A percentile compares a stretch with the other conserved stretches of the same genome.
Conservation (phyloP, 1,140 invertebrate genomes). For the Drosophila oshimai region DNA sequence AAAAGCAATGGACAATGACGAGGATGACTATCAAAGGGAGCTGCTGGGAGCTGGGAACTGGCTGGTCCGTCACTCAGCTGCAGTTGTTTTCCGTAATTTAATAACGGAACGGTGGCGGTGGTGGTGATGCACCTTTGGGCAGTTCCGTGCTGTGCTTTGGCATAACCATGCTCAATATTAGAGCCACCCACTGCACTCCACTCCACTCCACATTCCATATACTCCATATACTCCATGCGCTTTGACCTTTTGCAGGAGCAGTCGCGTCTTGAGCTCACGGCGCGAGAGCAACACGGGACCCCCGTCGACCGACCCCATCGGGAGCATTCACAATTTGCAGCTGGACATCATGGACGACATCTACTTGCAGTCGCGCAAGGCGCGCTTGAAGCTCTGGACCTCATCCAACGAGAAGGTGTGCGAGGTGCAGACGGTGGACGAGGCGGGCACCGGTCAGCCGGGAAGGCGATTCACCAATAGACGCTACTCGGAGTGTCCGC, state of each 20-base stretch:
- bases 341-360: conserved; percentile 94
- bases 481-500: conserved; percentile 88
- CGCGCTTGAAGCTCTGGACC: conserved; percentile 90
- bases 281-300: conserved; percentile 84
- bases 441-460: conserved; percentile 84
- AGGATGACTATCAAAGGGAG: no score
- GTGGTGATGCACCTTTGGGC: no score
- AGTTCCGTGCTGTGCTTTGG: no score
- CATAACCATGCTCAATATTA: no score
- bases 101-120: no score
- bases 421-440: conserved; percentile 90
- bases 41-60: no score
- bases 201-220: no score
- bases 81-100: no score
- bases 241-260: conserved; percentile 51
- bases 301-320: conserved; percentile 87
- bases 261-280: conserved; percentile 66
- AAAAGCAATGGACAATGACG: no score
- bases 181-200: no score
- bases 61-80: no score
- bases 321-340: conserved; percentile 91
- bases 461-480: conserved; percentile 85
- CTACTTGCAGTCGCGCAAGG: conserved; percentile 89
- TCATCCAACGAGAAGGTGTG: conserved; percentile 90
- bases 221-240: neutral